Evolutionary conservation across 2,888 invertebrate genomes (phyloP).

Genomic region (Listrodromus nycthemerus): DNA sequence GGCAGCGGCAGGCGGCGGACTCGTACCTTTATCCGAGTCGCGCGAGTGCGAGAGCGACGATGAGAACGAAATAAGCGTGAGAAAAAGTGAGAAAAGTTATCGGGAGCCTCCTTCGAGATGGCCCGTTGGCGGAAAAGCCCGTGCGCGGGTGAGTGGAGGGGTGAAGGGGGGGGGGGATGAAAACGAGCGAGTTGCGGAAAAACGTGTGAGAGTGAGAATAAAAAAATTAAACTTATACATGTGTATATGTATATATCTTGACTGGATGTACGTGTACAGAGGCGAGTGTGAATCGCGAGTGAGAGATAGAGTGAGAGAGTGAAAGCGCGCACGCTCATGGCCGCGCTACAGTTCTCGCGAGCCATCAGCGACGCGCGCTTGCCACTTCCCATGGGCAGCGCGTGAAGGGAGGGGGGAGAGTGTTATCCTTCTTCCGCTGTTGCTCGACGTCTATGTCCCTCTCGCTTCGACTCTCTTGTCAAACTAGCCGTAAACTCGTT

Average conservation of each 20-base stretch:
- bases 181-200: slow-evolving; percentile 6
- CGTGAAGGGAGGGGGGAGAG: not conserved
- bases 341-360: slow-evolving; percentile 56
- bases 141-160: not conserved
- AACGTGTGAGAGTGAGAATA: not conserved
- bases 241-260: not conserved
- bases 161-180: slow-evolving; percentile 9
- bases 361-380: slow-evolving; percentile 46
- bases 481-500: slow-evolving; percentile 63
- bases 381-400: slow-evolving; percentile 18
- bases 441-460: slow-evolving; percentile 21
- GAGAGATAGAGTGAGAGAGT: slow-evolving; percentile 39
- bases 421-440: slow-evolving; percentile 1
- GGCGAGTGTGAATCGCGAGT: slow-evolving; percentile 47
- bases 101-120: slow-evolving; percentile 41
- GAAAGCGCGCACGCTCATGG: slow-evolving; percentile 63
- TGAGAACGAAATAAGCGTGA: slow-evolving; percentile 66
- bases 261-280: not conserved
- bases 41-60: slow-evolving; percentile 67
- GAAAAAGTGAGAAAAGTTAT: slow-evolving; percentile 60
- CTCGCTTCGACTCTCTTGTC: slow-evolving; percentile 47
- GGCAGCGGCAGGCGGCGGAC: slow-evolving; percentile 44
- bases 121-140: slow-evolving; percentile 47
- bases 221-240: not conserved
- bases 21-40: slow-evolving; percentile 14